Base-by-base conservation (phyloP, 2,888 invertebrate species). In the Cylindroiulus punctatus region DNA sequence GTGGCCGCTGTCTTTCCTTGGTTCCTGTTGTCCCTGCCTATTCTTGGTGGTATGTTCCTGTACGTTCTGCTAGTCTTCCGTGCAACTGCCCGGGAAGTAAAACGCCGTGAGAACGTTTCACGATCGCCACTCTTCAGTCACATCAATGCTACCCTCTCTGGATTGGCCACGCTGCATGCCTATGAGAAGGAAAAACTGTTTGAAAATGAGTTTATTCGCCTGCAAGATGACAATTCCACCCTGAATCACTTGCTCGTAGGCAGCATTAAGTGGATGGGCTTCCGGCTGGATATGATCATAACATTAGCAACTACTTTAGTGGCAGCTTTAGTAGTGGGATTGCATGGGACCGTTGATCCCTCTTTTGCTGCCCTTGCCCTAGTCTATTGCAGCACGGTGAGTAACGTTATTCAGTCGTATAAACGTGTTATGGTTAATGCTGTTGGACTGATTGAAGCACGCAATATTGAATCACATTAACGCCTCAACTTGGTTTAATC, bases 121-220 rank as follows among this genome's bases (percentile, higher is more conserved):
- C 91, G 93, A 36, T 93, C 94, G 0, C 93, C 94, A 0, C 90
- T 94, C 19, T 92, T 93, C 88, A 93, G 93, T 88, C 93, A 93
- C 88, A 91, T 94, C 17, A 91, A 92, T 0, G 92, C 93, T 0
- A 92, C 93, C 0, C 90, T 93, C 1, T 92, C 93, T 88, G 94
- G 94, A 47, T 90, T 94, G 26, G 90, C 91, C 85, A 93, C 93
- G 1, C 93, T 94, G 86, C 92, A 93, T 88, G 93, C 94, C 1
- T 94, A 92, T 89, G 91, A 91, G 22, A 93, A 93, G 88, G 92
- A 92, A 88, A 89, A 92, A 81, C 93, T 93, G 88, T 89, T 91
- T 85, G 89, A 90, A 87, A 91, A 90, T 10, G 86, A 86, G 32
- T 86, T 86, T 82, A 22, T 86, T 22, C 81, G 81, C 8, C 44